Evolutionary conservation across 2,113 vertebrate genomes (phyloP).

Genomic region (Bungarus multicinctus): DNA sequence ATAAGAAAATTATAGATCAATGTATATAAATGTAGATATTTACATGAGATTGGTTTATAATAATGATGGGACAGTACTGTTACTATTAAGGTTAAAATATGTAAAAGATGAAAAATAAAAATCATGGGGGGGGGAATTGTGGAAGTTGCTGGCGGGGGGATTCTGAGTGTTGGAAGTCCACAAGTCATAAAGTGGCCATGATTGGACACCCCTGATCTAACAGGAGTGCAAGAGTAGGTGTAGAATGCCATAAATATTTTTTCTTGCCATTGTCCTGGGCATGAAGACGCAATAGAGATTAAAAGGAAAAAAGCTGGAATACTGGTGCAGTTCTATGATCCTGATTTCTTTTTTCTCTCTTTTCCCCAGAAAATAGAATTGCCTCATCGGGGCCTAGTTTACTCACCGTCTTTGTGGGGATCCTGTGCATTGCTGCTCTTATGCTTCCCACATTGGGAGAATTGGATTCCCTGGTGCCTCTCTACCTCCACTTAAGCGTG

Average conservation of each 20-base stretch:
- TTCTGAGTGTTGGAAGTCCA: not conserved
- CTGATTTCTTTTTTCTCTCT: fast-evolving
- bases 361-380: slow-evolving; percentile 79
- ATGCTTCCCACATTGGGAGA: slow-evolving; percentile 98
- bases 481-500: slow-evolving; percentile 99
- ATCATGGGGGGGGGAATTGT: too few species aligned
- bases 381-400: slow-evolving; percentile 91
- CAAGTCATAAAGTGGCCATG: not conserved
- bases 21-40: too few species aligned
- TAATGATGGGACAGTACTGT: too few species aligned
- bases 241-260: not conserved
- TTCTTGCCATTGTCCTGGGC: not conserved
- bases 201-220: not conserved
- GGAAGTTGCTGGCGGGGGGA: not conserved
- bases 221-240: not conserved
- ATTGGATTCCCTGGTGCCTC: slow-evolving; percentile 94
- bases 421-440: slow-evolving; percentile 90
- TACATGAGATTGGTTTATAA: too few species aligned
- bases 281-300: not conserved
- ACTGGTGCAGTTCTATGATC: not conserved
- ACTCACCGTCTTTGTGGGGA: slow-evolving; percentile 91
- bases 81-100: too few species aligned
- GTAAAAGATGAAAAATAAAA: too few species aligned
- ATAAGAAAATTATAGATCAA: too few species aligned
- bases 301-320: fast-evolving